Base-by-base conservation (phyloP, 64 coral and sea anemone genomes). In the Stichodactyla helianthus region DNA sequence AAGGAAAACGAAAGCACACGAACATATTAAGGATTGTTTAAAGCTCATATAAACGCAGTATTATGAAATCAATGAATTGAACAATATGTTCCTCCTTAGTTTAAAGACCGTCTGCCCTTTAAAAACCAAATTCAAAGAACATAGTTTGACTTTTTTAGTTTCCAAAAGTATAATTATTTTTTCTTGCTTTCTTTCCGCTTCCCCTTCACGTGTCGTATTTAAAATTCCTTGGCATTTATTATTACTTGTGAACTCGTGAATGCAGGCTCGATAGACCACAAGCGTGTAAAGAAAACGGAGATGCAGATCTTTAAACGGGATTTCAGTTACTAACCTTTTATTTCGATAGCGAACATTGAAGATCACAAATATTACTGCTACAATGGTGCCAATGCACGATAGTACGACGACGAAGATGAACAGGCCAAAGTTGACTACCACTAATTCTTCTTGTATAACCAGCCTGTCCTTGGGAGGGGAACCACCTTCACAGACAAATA, bases 301-400 rank as follows among this genome's bases (percentile, higher is more conserved):
- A 16, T 35, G 26, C 13, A 53, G 26, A 53, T 53, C 26, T 27
- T 79, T 79, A 6, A 50, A 79, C 4, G 77, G 10, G 26, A 79
- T 50, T 7, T 50, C 7, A 13, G 20, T 5, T 5, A 81, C 79
- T 2, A 50, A 81, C 79, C 79, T 81, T 54, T 81, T 5, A 17
- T 81, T 54, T 18, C 79, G 79, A 50, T 52, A 35, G 53, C 20
- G 53, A 81, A 81, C 20, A 12, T 81, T 81, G 28, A 81, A 81
- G 20, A 54, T 52, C 79, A 81, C 35, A 10, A 51, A 81, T 16
- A 50, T 25, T 14, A 54, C 28, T 50, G 44, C 28, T 15, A 81
- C 13, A 54, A 51, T 9, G 19, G 12, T 9, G 17, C 79, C 79
- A 6, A 81, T 18, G 28, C 15, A 81, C 79, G 79, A 81, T 26